phyloP scores from a whole-genome alignment of 2,888 invertebrate genomes.

The Ochropleura leucogaster region DNA sequence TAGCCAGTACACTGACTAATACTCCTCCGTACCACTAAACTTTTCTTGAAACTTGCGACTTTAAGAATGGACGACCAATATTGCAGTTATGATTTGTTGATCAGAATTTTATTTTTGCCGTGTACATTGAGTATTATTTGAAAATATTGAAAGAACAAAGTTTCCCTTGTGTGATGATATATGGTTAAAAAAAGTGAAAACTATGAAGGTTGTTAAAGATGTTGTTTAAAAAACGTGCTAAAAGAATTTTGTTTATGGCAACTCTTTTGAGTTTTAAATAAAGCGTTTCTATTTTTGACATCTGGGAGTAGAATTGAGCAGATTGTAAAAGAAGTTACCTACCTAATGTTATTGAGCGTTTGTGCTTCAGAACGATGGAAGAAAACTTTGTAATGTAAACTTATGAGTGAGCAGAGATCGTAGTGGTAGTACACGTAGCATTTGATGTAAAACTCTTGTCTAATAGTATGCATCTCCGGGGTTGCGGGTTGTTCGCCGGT shows the following conservation, averaged over 20 bases:
- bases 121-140: neutral
- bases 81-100: constrained; percentile 17
- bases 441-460: neutral
- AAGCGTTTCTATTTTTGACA: neutral
- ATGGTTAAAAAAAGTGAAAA: neutral
- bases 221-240: too few species aligned
- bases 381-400: neutral
- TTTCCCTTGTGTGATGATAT: neutral
- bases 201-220: neutral
- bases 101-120: neutral
- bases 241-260: neutral
- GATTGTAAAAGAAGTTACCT: neutral
- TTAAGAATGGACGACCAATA: constrained; percentile 17
- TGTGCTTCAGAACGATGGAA: constrained; percentile 4
- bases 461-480: too few species aligned
- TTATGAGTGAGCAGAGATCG: neutral
- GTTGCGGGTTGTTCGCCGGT: too few species aligned
- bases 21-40: constrained; percentile 9
- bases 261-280: neutral
- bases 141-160: neutral
- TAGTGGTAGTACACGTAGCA: neutral
- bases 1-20: neutral
- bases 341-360: neutral
- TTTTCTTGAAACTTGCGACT: constrained; percentile 35
- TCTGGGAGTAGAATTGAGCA: too few species aligned